Evolutionary conservation across 2,888 invertebrate species (phyloP).

Genomic region (Thysanoteuthis rhombus): DNA sequence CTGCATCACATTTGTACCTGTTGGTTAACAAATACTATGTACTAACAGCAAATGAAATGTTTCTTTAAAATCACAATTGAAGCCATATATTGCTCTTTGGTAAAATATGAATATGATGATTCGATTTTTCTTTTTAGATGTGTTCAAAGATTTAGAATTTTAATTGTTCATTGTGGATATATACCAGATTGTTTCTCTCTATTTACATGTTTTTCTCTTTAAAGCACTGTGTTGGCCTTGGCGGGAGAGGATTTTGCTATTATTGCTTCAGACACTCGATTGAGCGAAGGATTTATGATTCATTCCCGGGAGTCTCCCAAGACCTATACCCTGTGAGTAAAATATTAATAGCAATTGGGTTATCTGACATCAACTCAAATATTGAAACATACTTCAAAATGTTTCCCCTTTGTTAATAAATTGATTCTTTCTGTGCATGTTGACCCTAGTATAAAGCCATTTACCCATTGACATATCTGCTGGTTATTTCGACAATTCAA

Average conservation of each 20-base stretch:
- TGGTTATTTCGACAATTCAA: no score
- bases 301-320: slow-evolving; percentile 89
- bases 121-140: background rate
- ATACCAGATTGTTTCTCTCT: background rate
- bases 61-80: no score
- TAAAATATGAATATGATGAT: no score
- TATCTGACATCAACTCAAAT: background rate
- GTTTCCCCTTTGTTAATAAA: no score
- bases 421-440: no score
- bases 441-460: no score
- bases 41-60: no score
- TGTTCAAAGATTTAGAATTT: background rate
- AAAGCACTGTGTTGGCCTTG: slow-evolving; percentile 91
- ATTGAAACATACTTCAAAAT: no score
- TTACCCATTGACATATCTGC: no score
- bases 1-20: no score
- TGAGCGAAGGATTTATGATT: slow-evolving; percentile 90
- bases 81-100: no score
- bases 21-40: no score
- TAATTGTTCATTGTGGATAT: background rate
- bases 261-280: slow-evolving; percentile 93
- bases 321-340: slow-evolving; percentile 76
- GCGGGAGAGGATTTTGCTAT: slow-evolving; percentile 95
- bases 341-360: background rate
- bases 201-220: slow-evolving; percentile 41